Evolutionary conservation across 2,888 invertebrate genomes (phyloP).

Genomic region (Mimachlamys varia): DNA sequence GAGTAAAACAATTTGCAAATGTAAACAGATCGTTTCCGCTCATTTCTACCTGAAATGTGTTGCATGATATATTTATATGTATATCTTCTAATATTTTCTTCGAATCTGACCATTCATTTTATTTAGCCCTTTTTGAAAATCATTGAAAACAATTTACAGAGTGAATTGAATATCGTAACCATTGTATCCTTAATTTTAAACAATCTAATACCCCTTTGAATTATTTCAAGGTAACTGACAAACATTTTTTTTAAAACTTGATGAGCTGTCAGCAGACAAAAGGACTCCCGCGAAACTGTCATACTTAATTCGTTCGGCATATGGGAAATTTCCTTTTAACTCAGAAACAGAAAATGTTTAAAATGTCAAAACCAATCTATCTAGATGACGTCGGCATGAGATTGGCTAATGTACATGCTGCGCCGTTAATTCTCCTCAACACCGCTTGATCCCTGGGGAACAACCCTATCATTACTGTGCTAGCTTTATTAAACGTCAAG

Average conservation of each 20-base stretch:
- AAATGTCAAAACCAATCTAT: not conserved
- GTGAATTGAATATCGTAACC: not conserved
- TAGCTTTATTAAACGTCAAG: not conserved
- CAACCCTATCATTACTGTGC: not conserved
- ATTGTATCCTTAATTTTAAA: not conserved
- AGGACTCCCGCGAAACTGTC: not conserved
- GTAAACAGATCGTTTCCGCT: too few relatives aligned
- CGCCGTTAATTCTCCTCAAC: not conserved
- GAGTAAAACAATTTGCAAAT: too few relatives aligned
- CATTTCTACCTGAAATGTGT: too few relatives aligned
- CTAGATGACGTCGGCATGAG: not conserved
- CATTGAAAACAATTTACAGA: not conserved
- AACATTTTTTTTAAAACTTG: not conserved
- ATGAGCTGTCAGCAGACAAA: not conserved
- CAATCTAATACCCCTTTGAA: not conserved
- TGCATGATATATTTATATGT: too few relatives aligned
- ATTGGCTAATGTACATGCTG: not conserved
- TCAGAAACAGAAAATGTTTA: not conserved
- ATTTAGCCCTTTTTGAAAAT: too few relatives aligned
- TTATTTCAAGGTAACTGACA: not conserved
- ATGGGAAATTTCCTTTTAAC: conserved; percentile 7
- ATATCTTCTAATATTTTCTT: too few relatives aligned
- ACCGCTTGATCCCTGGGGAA: not conserved
- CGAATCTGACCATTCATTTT: too few relatives aligned
- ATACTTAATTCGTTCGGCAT: not conserved